phyloP scores from a whole-genome alignment of 2,888 invertebrate genomes.

The Eupelmus urozonus region DNA sequence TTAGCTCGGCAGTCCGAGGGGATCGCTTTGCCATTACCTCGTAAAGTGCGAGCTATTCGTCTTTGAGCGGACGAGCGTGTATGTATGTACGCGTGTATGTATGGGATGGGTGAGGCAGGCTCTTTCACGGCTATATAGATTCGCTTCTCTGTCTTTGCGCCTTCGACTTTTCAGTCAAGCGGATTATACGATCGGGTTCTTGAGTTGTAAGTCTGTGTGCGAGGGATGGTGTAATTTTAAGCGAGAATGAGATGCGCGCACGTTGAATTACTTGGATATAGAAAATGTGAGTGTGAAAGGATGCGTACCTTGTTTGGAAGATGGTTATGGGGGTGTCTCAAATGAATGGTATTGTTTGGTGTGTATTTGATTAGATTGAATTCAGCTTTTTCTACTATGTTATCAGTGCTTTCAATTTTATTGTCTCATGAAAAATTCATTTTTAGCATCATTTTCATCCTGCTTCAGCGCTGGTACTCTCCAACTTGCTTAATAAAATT shows the following conservation, averaged over 20 bases:
- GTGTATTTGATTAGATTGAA: no score
- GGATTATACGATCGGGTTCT: slow-evolving; percentile 42
- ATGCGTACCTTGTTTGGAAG: no score
- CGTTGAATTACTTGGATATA: background rate
- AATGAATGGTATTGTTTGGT: no score
- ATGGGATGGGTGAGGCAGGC: background rate
- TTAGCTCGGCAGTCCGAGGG: slow-evolving; percentile 14
- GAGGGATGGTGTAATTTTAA: slow-evolving; percentile 37
- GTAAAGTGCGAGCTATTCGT: slow-evolving; percentile 50
- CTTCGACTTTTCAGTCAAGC: slow-evolving; percentile 2
- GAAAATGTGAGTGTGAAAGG: no score
- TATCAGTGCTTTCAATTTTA: no score
- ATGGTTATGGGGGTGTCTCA: no score
- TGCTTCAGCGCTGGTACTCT: no score
- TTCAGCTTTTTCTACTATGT: no score
- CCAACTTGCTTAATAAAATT: no score
- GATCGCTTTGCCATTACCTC: slow-evolving; percentile 52
- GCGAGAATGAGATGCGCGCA: background rate
- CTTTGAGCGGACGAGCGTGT: slow-evolving; percentile 26
- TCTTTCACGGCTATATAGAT: slow-evolving; percentile 20
- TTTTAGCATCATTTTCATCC: no score
- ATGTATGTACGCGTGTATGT: background rate
- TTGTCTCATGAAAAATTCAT: no score
- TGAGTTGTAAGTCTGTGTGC: no score
- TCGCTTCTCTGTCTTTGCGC: slow-evolving; percentile 13